A percentile compares a stretch with the other conserved stretches of the same genome.
phyloP scores from a whole-genome alignment of 2,113 vertebrate species.

The Catharus fuscescens region DNA sequence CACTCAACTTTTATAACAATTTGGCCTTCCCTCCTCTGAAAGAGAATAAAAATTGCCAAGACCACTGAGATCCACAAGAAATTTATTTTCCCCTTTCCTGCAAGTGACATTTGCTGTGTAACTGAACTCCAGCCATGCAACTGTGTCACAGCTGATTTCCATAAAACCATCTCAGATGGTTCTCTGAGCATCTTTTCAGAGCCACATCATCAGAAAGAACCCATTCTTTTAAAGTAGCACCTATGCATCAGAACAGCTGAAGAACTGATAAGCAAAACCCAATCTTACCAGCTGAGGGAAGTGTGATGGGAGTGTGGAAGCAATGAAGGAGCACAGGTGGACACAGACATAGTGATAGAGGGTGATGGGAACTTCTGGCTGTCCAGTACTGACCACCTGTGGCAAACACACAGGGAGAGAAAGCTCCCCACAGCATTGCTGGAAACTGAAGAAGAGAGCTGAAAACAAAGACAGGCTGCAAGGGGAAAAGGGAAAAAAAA shows the following conservation, averaged over 20 bases:
- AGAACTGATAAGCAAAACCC: not conserved
- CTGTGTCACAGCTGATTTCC: not conserved
- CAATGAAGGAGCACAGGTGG: conserved; percentile 86
- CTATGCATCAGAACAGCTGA: not conserved
- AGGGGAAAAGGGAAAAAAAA: not conserved
- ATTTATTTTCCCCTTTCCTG: not conserved
- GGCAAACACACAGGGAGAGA: conserved; percentile 81
- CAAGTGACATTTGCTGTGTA: not conserved
- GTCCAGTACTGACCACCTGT: conserved; percentile 78
- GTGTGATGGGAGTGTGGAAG: conserved; percentile 76
- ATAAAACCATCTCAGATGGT: not conserved
- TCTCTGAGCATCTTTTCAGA: not conserved
- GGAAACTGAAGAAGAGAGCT: conserved; percentile 84
- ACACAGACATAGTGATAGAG: conserved; percentile 89
- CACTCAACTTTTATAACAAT: not conserved
- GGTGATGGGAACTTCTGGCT: conserved; percentile 76
- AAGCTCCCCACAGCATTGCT: conserved; percentile 83
- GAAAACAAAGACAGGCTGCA: conserved; percentile 83
- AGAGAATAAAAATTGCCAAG: not conserved
- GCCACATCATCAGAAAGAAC: not conserved
- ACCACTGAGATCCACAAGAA: not conserved
- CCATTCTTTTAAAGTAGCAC: not conserved
- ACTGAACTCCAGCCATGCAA: not conserved
- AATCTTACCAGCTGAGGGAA: conserved; percentile 86
- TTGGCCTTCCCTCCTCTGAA: too few species aligned